phyloP scores from a whole-genome alignment of 2,797 vertebrate species.

The Smutsia gigantea region DNA sequence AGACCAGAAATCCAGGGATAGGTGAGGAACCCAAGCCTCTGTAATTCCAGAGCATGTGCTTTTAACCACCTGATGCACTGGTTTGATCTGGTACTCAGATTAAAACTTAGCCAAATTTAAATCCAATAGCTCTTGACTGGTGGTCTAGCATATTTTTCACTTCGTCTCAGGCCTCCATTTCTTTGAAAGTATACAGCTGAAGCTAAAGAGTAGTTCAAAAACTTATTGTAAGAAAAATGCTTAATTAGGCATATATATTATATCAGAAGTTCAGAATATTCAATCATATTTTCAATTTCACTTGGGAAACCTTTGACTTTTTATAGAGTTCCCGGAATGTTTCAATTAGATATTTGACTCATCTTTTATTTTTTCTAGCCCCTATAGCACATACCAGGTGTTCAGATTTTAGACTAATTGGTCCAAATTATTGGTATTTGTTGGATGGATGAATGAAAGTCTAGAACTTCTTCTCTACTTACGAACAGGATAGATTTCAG shows the following conservation, averaged over 20 bases:
- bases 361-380: neutral
- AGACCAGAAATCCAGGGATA: neutral
- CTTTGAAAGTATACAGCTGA: neutral
- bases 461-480: neutral
- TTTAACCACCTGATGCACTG: neutral
- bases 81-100: neutral
- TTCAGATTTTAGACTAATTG: neutral
- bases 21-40: neutral
- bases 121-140: neutral
- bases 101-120: neutral
- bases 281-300: neutral
- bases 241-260: neutral
- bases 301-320: neutral
- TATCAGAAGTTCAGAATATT: neutral
- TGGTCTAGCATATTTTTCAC: neutral
- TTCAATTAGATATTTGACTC: neutral
- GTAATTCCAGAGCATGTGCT: neutral
- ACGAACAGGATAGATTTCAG: neutral
- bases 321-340: neutral
- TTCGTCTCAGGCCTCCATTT: neutral
- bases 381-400: neutral
- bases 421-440: neutral
- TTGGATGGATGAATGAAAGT: constrained; percentile 19
- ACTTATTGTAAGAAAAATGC: neutral
- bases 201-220: neutral